Conservation (phyloP, 2,113 vertebrate genomes). For the Apodemus speciosus region DNA sequence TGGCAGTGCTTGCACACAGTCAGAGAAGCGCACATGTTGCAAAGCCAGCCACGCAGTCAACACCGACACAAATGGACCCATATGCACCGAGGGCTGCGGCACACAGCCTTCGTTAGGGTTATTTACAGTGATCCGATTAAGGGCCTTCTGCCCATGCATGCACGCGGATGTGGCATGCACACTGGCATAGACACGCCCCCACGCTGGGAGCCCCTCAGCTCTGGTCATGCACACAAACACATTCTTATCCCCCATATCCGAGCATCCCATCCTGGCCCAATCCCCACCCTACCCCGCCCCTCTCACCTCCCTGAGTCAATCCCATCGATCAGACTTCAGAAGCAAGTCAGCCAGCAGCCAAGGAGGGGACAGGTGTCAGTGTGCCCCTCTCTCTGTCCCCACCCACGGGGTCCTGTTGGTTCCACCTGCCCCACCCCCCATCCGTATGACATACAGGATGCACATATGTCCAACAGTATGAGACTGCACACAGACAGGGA, state of each 20-base stretch:
- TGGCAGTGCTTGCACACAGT: neutral
- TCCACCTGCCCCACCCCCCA: neutral
- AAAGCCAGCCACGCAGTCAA: neutral
- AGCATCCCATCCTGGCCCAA: slow-evolving; percentile 44
- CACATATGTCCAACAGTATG: neutral
- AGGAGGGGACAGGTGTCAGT: slow-evolving; percentile 72
- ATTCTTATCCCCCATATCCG: neutral
- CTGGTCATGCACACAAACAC: slow-evolving; percentile 35
- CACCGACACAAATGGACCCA: neutral
- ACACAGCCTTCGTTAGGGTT: neutral
- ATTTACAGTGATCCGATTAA: neutral
- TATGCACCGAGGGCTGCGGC: neutral
- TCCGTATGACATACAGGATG: neutral
- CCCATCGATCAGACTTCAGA: slow-evolving; percentile 77
- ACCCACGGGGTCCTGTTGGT: neutral
- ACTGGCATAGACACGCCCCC: neutral
- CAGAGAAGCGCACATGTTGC: neutral
- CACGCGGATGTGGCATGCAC: slow-evolving; percentile 5
- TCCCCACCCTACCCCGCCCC: slow-evolving; percentile 33
- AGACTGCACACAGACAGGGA: slow-evolving; percentile 27
- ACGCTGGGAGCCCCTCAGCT: neutral
- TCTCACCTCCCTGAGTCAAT: slow-evolving; percentile 77
- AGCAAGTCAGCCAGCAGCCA: slow-evolving; percentile 78
- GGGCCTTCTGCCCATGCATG: slow-evolving; percentile 39
- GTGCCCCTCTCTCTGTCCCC: neutral